Evolutionary conservation across 2,888 invertebrate species (phyloP).

Genomic region (Eupeodes latifasciatus): DNA sequence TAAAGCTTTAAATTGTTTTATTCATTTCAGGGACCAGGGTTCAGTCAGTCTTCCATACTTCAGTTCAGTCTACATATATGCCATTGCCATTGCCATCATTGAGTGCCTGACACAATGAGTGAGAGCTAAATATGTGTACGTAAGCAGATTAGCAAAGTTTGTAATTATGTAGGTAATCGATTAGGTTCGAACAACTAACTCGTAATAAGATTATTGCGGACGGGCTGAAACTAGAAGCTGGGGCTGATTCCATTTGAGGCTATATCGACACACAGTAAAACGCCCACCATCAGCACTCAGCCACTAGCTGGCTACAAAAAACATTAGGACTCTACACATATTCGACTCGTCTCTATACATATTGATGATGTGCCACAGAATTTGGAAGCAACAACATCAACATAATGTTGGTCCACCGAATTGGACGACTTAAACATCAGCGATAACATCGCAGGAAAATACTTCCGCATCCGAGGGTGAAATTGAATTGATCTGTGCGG

Average conservation of each 20-base stretch:
- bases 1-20: conserved; percentile 33
- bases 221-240: conserved; percentile 75
- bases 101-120: background rate
- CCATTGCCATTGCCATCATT: background rate
- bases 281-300: background rate
- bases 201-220: conserved; percentile 84
- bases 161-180: conserved; percentile 85
- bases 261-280: background rate
- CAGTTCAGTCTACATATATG: background rate
- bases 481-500: conserved; percentile 82
- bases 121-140: conserved; percentile 68
- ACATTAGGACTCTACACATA: conserved; percentile 18
- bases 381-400: conserved; percentile 40
- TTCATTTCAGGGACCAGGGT: conserved; percentile 15
- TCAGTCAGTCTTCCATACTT: background rate
- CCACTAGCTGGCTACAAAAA: conserved; percentile 8
- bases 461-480: conserved; percentile 80
- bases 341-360: background rate
- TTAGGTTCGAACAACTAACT: conserved; percentile 85
- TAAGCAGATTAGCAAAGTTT: conserved; percentile 84
- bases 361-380: conserved; percentile 21
- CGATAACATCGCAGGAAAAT: conserved; percentile 58
- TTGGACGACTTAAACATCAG: conserved; percentile 51
- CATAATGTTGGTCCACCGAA: conserved; percentile 38
- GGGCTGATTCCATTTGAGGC: conserved; percentile 77